Base-by-base conservation (phyloP, 2,113 vertebrate species). In the Oxygymnocypris stewartii region DNA sequence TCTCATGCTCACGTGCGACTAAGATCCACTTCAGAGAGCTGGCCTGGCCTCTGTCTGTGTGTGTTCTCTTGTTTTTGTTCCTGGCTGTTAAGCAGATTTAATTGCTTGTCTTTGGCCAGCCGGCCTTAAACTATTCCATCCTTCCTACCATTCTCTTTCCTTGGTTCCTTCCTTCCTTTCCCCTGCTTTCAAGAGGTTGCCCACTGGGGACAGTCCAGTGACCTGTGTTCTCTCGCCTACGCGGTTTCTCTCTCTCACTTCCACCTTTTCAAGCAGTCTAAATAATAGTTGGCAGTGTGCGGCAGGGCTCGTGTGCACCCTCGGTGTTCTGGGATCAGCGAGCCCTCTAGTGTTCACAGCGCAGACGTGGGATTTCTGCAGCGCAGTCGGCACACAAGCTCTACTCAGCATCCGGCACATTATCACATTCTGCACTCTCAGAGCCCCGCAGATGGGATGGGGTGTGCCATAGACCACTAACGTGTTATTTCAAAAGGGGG, bases 11-110 rank as follows among this genome's bases (percentile, higher is more conserved):
- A 93, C 83, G 78, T 92, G 91, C 87, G 8, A 90, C 89, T 69
- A 35, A 91, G 89, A 90, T 91, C 89, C 85, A 89, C 92, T 92
- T 88, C 91, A 92, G 86, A 91, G 87, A 81, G 78, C 81, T 44
- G 73, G 25, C 77, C 40, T 76, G 31, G 78, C 9, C 63, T 85
- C 20, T 67, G 44, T 83, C 28, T 88, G 59, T 79, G 42, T 82
- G 65, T 67, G 25, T 51, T 71, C 44, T 51, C 12, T 42, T 67
- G 59, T 82, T 82, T 25, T 82, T 31, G 6, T 78, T 49, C 78
- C 65, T 35, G 89, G 79, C 61, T 87, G 85, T 63, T 61, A 59
- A 80, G 51, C 37, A 2, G 42, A 23, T 82, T 82, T 82, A 82
- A 47, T 87, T 8, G 42, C 87, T 88, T 87, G 18, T 85, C 23